Evolutionary conservation across 2,888 invertebrate genomes (phyloP).

Genomic region (Sicus ferrugineus): DNA sequence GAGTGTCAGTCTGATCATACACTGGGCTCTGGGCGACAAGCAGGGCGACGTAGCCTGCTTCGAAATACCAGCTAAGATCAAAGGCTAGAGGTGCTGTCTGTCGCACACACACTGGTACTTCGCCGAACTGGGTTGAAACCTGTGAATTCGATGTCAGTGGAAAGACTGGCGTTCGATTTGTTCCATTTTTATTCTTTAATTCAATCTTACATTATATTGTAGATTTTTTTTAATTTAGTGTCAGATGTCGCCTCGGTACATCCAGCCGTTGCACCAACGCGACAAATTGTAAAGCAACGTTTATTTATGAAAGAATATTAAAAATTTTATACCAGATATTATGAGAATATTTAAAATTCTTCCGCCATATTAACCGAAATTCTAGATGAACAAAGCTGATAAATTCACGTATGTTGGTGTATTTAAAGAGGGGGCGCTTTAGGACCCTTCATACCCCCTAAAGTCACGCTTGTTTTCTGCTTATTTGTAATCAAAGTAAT

Average conservation of each 20-base stretch:
- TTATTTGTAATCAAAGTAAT: constrained; percentile 36
- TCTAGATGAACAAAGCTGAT: too few species aligned
- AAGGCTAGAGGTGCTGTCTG: constrained; percentile 45
- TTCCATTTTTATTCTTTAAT: not conserved
- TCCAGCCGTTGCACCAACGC: constrained; percentile 41
- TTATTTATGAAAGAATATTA: too few species aligned
- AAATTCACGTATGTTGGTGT: too few species aligned
- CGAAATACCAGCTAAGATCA: constrained; percentile 74
- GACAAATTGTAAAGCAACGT: not conserved
- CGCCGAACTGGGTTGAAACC: not conserved
- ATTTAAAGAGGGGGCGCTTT: too few species aligned
- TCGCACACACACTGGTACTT: too few species aligned
- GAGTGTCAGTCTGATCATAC: constrained; percentile 67
- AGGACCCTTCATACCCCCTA: too few species aligned
- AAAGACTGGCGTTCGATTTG: not conserved
- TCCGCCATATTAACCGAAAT: too few species aligned
- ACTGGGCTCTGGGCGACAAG: constrained; percentile 70
- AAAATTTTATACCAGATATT: too few species aligned
- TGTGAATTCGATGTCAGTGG: not conserved
- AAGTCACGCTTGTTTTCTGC: constrained; percentile 20
- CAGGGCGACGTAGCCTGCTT: constrained; percentile 70
- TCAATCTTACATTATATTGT: not conserved
- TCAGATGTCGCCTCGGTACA: constrained; percentile 32
- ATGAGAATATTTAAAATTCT: too few species aligned
- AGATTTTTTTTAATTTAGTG: constrained; percentile 21